Base-by-base conservation (phyloP, 2,888 invertebrate species). In the Lysandra coridon region DNA sequence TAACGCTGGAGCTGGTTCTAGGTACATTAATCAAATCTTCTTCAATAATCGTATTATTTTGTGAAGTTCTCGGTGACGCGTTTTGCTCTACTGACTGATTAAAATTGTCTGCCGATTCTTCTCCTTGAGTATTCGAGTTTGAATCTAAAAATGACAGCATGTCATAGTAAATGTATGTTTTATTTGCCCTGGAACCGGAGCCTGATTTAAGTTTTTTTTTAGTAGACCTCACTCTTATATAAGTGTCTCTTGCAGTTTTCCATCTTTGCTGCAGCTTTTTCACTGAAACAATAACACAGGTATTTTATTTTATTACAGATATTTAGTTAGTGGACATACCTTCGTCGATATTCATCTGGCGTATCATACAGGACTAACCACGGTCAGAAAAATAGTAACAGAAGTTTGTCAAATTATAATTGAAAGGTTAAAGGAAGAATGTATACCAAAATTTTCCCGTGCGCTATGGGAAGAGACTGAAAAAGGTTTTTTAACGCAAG, bases 341-440 rank as follows among this genome's bases (percentile, higher is more conserved):
- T 83, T 83, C 80, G 81, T 81, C 76, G 83, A 83, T 78, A 75
- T 83, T 49, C 83, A 83, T 80, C 81, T 83, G 83, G 82, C 83
- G 82, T 84, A 83, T 81, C 84, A 84, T 74, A 78, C 84, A 79
- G 84, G 83, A 84, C 23, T 81, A 83, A 82, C 83, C 80, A 83
- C 83, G 62, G 73, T 83, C 81, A 81, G 82, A 83, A 84, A 82
- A 82, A 83, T 83, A 81, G 83, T 84, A 78, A 83, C 64, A 82
- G 81, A 84, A 81, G 84, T 83, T 78, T 83, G 83, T 83, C 83
- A 84, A 83, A 84, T 83, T 83, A 84, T 84, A 84, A 82, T 75
- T 81, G 80, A 83, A 83, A 83, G 81, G 80, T 80, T 83, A 75
- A 83, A 83, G 80, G 82, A 83, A 82, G 82, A 82, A 78, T 83